Percentiles rank a stretch among this genome's conserved stretches.
These are phyloP conservation scores for Thunnus albacares DNA, from an alignment of 2,797 vertebrate genomes.

Conservation along the genomic window DNA sequence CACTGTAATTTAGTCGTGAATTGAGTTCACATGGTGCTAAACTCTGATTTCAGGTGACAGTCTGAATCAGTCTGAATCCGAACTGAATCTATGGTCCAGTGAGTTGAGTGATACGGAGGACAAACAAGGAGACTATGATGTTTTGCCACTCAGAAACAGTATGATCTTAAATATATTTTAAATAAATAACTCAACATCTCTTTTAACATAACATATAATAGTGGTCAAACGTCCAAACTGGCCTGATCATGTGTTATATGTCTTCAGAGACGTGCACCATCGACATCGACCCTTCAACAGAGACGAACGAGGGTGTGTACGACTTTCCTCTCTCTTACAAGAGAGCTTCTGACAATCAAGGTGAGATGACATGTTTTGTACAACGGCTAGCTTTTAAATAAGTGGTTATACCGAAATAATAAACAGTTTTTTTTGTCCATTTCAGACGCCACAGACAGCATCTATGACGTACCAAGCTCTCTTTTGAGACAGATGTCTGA, in stretches of 20 bases:
- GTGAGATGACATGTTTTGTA: constrained; percentile 45
- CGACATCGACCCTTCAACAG: background rate
- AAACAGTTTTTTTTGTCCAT: background rate
- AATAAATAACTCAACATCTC: background rate
- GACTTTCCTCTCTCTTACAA: constrained; percentile 72
- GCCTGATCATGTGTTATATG: background rate
- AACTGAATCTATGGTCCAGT: background rate
- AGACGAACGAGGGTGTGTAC: constrained; percentile 67
- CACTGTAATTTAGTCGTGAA: background rate
- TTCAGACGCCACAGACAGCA: constrained; percentile 66
- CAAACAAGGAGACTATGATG: constrained; percentile 66
- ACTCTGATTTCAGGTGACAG: constrained; percentile 52
- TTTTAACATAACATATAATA: background rate
- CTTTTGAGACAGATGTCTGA: constrained; percentile 59
- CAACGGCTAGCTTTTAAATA: background rate
- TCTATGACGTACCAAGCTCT: constrained; percentile 82
- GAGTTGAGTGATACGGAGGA: constrained; percentile 5
- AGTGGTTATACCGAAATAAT: background rate
- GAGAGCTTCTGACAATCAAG: constrained; percentile 29
- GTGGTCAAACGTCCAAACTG: background rate
- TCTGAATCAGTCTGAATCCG: background rate
- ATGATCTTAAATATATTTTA: background rate
- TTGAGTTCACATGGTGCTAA: background rate
- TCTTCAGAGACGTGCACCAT: constrained; percentile 41
- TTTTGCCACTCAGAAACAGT: constrained; percentile 73